phyloP scores from a whole-genome alignment of 1,140 invertebrate genomes.

The Prorops nasuta region DNA sequence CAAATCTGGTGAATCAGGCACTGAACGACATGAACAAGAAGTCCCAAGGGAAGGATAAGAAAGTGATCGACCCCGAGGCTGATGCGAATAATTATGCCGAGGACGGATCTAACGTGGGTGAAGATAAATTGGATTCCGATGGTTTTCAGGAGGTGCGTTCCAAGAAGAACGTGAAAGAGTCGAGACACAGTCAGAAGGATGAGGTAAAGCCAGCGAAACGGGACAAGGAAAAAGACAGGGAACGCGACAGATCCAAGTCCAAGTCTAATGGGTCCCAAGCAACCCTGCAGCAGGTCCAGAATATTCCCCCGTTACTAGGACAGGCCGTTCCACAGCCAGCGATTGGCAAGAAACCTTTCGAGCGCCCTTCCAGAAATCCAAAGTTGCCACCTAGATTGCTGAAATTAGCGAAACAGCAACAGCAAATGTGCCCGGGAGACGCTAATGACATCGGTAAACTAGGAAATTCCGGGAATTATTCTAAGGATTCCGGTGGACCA shows the following conservation, averaged over 20 bases:
- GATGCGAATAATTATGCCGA: conserved; percentile 57
- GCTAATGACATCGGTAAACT: conserved; percentile 49
- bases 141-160: conserved; percentile 86
- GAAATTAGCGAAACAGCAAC: conserved; percentile 67
- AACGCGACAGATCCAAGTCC: conserved; percentile 49
- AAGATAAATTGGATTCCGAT: conserved; percentile 62
- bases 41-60: conserved; percentile 43
- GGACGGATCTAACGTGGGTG: conserved; percentile 32
- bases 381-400: conserved; percentile 79
- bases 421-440: conserved; percentile 49
- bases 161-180: conserved; percentile 72
- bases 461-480: conserved; percentile 25
- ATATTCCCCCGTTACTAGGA: conserved; percentile 56
- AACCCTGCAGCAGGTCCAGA: conserved; percentile 46
- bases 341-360: conserved; percentile 58
- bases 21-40: conserved; percentile 59
- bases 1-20: conserved; percentile 60
- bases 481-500: conserved; percentile 57
- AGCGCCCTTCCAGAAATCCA: conserved; percentile 41
- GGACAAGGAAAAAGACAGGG: conserved; percentile 50
- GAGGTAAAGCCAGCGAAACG: conserved; percentile 51
- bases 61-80: conserved; percentile 44
- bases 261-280: conserved; percentile 41
- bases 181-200: conserved; percentile 58
- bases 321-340: conserved; percentile 55